Conservation (phyloP, 2,797 vertebrate species). For the Valencia hispanica region DNA sequence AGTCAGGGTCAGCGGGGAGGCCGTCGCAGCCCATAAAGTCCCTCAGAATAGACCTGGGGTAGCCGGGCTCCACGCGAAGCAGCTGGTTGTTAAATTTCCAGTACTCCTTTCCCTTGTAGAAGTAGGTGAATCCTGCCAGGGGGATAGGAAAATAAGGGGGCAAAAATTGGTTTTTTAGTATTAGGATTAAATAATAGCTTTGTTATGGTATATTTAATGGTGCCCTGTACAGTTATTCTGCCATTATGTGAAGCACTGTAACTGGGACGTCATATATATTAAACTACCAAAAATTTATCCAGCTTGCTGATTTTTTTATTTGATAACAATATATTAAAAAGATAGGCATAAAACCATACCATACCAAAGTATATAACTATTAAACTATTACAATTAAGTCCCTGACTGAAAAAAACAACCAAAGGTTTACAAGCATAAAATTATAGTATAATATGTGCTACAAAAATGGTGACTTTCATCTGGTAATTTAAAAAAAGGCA, state of each 20-base stretch:
- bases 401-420: neutral
- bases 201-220: neutral
- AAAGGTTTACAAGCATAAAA: neutral
- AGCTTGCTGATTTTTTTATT: neutral
- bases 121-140: conserved; percentile 93
- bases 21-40: conserved; percentile 98
- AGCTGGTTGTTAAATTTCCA: conserved; percentile 99
- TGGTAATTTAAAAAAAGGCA: neutral
- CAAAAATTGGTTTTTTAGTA: neutral
- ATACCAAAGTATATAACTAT: neutral
- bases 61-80: conserved; percentile 94
- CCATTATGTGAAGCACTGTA: neutral
- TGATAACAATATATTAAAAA: neutral
- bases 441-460: neutral
- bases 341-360: neutral
- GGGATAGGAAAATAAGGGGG: neutral
- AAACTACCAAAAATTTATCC: neutral
- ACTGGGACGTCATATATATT: neutral
- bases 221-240: neutral
- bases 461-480: neutral
- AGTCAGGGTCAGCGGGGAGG: conserved; percentile 85
- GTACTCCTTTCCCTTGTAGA: conserved; percentile 99
- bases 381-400: neutral
- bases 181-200: neutral
- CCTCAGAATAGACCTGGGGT: conserved; percentile 95